phyloP scores from a whole-genome alignment of 2,113 vertebrate species.

The Oncorhynchus gorbuscha region DNA sequence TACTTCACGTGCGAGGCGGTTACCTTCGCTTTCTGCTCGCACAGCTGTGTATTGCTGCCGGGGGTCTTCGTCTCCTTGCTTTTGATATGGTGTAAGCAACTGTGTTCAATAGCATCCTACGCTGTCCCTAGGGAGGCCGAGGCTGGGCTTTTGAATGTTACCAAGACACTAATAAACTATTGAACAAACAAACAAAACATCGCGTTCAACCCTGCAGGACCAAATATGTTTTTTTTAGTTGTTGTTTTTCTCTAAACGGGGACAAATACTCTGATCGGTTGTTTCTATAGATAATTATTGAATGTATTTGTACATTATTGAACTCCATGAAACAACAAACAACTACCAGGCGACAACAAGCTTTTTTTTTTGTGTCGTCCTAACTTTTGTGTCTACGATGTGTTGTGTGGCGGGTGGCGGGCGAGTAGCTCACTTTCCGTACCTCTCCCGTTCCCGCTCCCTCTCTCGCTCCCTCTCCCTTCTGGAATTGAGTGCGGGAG shows the following conservation, averaged over 20 bases:
- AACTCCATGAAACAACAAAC: neutral
- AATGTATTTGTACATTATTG: conserved; percentile 18
- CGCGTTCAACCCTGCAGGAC: conserved; percentile 47
- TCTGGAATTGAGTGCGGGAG: conserved; percentile 91
- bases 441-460: conserved; percentile 14
- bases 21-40: conserved; percentile 63
- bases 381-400: neutral
- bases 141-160: conserved; percentile 48
- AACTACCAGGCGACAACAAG: too few species aligned
- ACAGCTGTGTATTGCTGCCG: conserved; percentile 37
- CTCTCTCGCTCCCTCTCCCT: conserved; percentile 82
- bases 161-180: conserved; percentile 67
- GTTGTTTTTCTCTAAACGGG: conserved; percentile 43
- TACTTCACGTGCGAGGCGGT: conserved; percentile 75
- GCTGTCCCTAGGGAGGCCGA: conserved; percentile 55
- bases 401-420: neutral
- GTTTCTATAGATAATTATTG: conserved; percentile 24
- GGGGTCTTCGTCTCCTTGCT: conserved; percentile 46
- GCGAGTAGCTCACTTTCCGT: neutral
- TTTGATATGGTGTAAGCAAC: conserved; percentile 70
- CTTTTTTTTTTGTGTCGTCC: neutral
- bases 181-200: conserved; percentile 75
- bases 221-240: neutral
- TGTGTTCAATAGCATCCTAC: conserved; percentile 45
- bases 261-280: conserved; percentile 47